Percentiles rank a stretch among this genome's conserved stretches.
These are phyloP conservation scores for Corvus cornix DNA, from an alignment of 2,113 vertebrate species.

Conservation along the genomic window DNA sequence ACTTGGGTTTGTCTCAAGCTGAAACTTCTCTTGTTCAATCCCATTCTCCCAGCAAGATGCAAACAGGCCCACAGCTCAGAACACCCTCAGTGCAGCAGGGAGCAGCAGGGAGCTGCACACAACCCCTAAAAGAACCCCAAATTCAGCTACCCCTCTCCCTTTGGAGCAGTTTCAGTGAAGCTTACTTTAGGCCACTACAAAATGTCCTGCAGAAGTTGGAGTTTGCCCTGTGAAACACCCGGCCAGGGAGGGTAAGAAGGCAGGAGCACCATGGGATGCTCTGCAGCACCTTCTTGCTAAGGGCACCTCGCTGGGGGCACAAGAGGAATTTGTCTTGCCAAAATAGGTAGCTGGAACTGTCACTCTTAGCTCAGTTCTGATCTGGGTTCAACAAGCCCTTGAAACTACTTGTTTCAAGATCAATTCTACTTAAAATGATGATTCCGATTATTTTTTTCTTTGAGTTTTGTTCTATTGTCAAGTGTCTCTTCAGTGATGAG, in stretches of 20 bases:
- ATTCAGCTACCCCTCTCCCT: background rate
- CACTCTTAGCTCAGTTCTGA: background rate
- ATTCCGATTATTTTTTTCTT: background rate
- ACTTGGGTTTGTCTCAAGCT: fast-evolving
- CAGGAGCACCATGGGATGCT: fast-evolving
- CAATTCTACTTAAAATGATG: background rate
- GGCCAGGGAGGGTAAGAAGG: fast-evolving
- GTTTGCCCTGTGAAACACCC: background rate
- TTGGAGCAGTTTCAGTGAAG: background rate
- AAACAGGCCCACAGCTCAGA: background rate
- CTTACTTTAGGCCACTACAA: background rate
- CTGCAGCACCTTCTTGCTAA: background rate
- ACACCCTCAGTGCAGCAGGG: background rate
- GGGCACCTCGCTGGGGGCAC: fast-evolving
- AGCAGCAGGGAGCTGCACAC: background rate
- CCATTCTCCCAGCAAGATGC: background rate
- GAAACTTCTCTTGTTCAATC: background rate
- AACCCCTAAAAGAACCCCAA: background rate
- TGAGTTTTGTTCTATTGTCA: background rate
- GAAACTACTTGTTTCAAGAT: background rate
- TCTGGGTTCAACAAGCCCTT: background rate
- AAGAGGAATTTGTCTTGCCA: background rate
- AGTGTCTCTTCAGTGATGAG: background rate
- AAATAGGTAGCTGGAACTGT: background rate
- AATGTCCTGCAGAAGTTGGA: fast-evolving